phyloP scores from a whole-genome alignment of 2,113 vertebrate species.

The Petromus typicus region DNA sequence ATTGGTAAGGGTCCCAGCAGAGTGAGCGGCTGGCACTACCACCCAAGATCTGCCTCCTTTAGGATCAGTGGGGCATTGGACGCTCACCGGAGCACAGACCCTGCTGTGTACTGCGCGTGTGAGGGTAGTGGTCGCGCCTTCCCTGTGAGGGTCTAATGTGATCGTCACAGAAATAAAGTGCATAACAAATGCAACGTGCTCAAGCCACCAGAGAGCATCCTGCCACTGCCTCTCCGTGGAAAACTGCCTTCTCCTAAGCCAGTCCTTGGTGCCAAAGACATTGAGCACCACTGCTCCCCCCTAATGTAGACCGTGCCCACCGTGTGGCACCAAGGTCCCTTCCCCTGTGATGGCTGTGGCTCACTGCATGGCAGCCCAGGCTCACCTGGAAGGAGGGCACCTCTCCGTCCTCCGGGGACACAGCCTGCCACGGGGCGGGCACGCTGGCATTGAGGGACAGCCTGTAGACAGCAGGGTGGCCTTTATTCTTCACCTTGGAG shows the following conservation, averaged over 20 bases:
- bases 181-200: neutral
- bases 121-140: neutral
- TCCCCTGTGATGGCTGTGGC: neutral
- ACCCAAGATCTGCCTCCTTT: neutral
- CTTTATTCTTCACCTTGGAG: constrained; percentile 91
- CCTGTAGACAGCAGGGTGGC: constrained; percentile 91
- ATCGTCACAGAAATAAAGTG: neutral
- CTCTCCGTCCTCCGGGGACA: constrained; percentile 89
- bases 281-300: too few relatives aligned
- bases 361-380: neutral
- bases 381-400: constrained; percentile 96
- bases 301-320: neutral
- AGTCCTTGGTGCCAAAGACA: neutral
- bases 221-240: neutral
- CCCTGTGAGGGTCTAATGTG: neutral
- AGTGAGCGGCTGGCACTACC: neutral
- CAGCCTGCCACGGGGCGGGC: constrained; percentile 91
- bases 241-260: neutral
- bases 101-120: neutral
- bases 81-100: neutral
- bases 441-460: constrained; percentile 93
- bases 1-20: neutral
- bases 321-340: neutral
- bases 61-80: neutral
- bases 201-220: neutral